Evolutionary conservation across 92 coral and sea anemone genomes (phyloP), one percentile per base, ranked within the genome.

Genomic region (Porites lobata): DNA sequence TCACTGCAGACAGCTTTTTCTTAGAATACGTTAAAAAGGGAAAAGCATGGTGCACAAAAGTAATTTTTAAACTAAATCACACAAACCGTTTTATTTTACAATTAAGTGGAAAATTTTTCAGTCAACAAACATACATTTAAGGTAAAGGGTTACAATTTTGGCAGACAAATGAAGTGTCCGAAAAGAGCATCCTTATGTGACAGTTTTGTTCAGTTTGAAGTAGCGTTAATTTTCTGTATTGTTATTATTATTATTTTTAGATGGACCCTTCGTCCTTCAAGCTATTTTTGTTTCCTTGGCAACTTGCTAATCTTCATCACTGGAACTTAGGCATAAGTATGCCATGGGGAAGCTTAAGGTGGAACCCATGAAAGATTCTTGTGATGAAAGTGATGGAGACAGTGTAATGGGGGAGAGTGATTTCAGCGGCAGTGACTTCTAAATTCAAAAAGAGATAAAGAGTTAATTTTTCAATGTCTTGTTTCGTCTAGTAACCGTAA

Each of bases 331-430:
- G 75, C 17, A 53, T 29, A 70, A 70, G 75, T 70, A 70, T 70
- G 20, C 24, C 1, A 4, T 4, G 9, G 53, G 9, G 52, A 18
- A 69, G 13, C 11, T 29, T 9, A 1, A 52, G 12, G 52, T 50
- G 13, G 51, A 22, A 22, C 24, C 24, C 24, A 22, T 22, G 24
- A 22, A 22, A 22, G 79, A 75, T 75, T 18, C 79, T 53, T 75
- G 79, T 75, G 79, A 75, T 19, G 78, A 75, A 62, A 54, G 79
- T 19, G 65, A 72, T 58, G 19, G 77, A 26, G 78, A 50, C 59
- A 74, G 63, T 19, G 63, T 62, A 20, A 50, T 52, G 78, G 78
- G 21, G 19, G 43, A 68, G 9, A 74, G 78, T 51, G 62, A 74
- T 74, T 74, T 74, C 78, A 74, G 64, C 52, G 64, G 19, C 78